These are phyloP conservation scores for Megamerina dolium DNA, from an alignment of 2,888 invertebrate species.

Conservation along the genomic window DNA sequence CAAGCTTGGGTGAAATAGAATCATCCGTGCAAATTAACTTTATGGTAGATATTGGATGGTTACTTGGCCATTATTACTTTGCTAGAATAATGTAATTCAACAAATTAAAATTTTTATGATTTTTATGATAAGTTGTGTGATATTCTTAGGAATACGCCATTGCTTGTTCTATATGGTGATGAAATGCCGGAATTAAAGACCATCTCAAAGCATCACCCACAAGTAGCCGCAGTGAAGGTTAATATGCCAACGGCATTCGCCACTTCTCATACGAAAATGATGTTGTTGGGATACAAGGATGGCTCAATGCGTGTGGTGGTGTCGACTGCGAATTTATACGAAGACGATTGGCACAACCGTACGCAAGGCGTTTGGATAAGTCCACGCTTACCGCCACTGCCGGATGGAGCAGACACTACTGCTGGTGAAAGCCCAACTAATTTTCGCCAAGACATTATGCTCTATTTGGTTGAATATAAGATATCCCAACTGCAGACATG, in stretches of 20 bases:
- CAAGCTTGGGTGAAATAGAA: conserved; percentile 67
- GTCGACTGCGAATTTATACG: conserved; percentile 86
- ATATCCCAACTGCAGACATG: conserved; percentile 63
- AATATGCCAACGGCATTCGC: conserved; percentile 74
- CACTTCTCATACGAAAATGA: conserved; percentile 88
- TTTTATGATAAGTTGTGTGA: background rate
- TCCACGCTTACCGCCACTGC: conserved; percentile 65
- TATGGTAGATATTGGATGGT: conserved; percentile 87
- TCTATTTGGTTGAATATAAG: conserved; percentile 72
- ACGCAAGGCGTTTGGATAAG: conserved; percentile 95
- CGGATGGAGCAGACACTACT: conserved; percentile 51
- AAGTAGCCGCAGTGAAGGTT: conserved; percentile 62
- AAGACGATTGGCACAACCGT: conserved; percentile 89
- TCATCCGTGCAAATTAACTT: conserved; percentile 84
- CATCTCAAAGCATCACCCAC: conserved; percentile 56
- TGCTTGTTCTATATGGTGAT: conserved; percentile 73
- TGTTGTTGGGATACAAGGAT: conserved; percentile 76
- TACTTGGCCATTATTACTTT: conserved; percentile 76
- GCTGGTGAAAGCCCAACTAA: conserved; percentile 75
- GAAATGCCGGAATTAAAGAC: conserved; percentile 58
- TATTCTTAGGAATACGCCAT: conserved; percentile 56
- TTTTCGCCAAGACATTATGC: conserved; percentile 72
- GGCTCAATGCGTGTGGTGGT: conserved; percentile 77
- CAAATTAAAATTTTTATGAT: background rate
- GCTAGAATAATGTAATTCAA: conserved; percentile 61